These are phyloP conservation scores for Rugalucina vietnamica DNA, from an alignment of 2,888 invertebrate genomes.

Conservation along the genomic window DNA sequence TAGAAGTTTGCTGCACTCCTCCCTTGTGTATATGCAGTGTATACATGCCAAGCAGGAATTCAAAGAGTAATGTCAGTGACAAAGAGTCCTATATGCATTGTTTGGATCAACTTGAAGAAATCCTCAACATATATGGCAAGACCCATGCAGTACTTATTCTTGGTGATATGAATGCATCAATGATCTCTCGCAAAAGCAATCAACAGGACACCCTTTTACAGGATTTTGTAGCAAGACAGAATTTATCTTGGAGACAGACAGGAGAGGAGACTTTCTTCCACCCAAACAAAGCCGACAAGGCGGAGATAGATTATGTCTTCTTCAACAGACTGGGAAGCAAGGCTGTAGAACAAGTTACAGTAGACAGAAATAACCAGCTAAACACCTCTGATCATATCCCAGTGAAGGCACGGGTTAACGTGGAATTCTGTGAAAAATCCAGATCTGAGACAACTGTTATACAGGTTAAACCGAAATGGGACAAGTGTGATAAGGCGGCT, in stretches of 20 bases:
- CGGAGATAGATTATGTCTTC: constrained; percentile 14
- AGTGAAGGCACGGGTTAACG: background rate
- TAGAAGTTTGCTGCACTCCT: background rate
- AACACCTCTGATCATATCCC: constrained; percentile 1
- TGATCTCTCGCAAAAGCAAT: background rate
- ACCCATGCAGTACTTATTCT: background rate
- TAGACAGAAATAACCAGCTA: background rate
- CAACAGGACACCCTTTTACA: background rate
- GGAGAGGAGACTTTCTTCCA: background rate
- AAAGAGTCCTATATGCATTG: background rate
- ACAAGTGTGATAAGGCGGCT: background rate
- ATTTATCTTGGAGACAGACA: background rate
- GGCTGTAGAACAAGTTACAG: background rate
- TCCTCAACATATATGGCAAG: background rate
- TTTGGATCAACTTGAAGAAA: background rate
- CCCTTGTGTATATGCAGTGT: background rate
- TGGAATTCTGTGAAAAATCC: background rate
- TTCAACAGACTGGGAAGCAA: background rate
- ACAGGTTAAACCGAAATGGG: background rate
- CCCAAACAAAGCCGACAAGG: background rate
- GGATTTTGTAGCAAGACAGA: background rate
- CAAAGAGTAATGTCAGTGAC: background rate
- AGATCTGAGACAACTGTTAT: background rate
- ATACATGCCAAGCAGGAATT: background rate
- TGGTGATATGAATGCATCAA: background rate